A percentile compares a stretch with the other conserved stretches of the same genome.
These are phyloP conservation scores for Rhadina sibilatrix DNA, from an alignment of 2,113 vertebrate species.

Conservation along the genomic window DNA sequence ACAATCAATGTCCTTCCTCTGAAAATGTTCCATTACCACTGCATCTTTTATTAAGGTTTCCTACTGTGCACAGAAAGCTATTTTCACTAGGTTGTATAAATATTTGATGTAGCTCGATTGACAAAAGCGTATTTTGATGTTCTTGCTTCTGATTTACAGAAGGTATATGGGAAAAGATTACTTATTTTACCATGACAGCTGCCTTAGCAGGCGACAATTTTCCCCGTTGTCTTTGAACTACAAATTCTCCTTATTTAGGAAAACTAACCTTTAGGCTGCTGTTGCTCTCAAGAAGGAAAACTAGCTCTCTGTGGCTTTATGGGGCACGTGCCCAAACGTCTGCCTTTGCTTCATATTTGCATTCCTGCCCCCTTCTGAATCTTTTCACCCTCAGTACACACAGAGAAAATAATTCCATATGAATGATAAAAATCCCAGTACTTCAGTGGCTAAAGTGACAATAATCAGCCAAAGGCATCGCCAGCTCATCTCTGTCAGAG, in stretches of 20 bases:
- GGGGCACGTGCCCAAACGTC: background rate
- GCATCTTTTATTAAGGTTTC: slow-evolving; percentile 77
- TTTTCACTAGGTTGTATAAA: slow-evolving; percentile 70
- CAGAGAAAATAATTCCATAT: background rate
- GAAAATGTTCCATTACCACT: slow-evolving; percentile 70
- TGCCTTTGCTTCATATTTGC: background rate
- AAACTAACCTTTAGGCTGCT: background rate
- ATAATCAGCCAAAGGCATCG: background rate
- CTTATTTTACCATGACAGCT: slow-evolving; percentile 24
- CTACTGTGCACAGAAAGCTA: slow-evolving; percentile 73
- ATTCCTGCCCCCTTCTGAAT: background rate
- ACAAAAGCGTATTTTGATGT: slow-evolving; percentile 75
- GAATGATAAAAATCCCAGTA: background rate
- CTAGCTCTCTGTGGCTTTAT: background rate
- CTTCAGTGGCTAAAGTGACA: background rate
- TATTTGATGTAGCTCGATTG: slow-evolving; percentile 74
- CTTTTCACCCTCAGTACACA: background rate
- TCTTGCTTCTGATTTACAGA: slow-evolving; percentile 66
- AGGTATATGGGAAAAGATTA: slow-evolving; percentile 31
- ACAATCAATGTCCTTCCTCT: slow-evolving; percentile 45
- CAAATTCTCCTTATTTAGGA: background rate
- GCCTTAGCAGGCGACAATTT: slow-evolving; percentile 4
- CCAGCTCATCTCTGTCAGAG: background rate
- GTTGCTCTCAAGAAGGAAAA: background rate
- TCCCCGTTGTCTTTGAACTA: slow-evolving; percentile 8